phyloP scores from a whole-genome alignment of 2,797 vertebrate genomes.

The Channallabes apus region DNA sequence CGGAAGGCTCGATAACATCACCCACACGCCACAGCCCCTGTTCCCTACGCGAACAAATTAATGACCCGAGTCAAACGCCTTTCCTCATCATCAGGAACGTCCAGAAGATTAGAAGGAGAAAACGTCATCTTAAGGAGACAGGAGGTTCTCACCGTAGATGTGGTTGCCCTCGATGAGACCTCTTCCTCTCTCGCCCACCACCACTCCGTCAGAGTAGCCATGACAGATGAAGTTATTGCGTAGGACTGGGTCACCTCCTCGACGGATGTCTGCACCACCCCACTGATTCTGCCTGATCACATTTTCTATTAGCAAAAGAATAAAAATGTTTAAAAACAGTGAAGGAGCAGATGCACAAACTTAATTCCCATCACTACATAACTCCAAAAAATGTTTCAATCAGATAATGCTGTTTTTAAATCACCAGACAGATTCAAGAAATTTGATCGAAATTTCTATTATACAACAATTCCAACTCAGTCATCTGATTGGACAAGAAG shows the following conservation, averaged over 20 bases:
- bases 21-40: slow-evolving; percentile 90
- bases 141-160: slow-evolving; percentile 80
- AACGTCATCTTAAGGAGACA: not conserved
- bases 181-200: slow-evolving; percentile 86
- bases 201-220: slow-evolving; percentile 87
- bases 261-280: slow-evolving; percentile 88
- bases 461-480: no score
- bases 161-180: slow-evolving; percentile 89
- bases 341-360: no score
- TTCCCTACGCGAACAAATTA: slow-evolving; percentile 74
- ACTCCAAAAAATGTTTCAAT: not conserved
- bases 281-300: slow-evolving; percentile 91
- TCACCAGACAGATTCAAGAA: not conserved
- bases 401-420: not conserved
- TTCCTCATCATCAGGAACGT: no score
- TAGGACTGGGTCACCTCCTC: slow-evolving; percentile 84
- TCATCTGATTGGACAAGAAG: no score
- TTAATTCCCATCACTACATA: not conserved
- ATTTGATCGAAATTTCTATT: not conserved
- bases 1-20: slow-evolving; percentile 89
- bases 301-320: slow-evolving; percentile 75
- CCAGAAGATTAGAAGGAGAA: not conserved
- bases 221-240: slow-evolving; percentile 90
- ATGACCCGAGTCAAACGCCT: no score
- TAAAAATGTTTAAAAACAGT: no score